Percentiles rank a stretch among this genome's conserved stretches.
Conservation (phyloP, 2,113 vertebrate genomes). For the Excalfactoria chinensis region DNA sequence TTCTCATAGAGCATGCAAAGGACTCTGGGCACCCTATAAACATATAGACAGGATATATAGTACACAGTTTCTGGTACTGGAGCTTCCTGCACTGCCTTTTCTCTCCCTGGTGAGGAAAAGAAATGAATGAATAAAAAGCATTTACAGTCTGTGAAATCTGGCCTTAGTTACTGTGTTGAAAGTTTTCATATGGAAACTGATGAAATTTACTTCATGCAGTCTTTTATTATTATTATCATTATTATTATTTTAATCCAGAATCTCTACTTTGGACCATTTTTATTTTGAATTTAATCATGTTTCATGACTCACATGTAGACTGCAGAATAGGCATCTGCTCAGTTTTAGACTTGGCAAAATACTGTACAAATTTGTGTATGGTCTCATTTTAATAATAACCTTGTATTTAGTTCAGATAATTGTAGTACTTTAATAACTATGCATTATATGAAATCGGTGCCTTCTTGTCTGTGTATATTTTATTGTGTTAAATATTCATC, state of each 20-base stretch:
- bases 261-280: not conserved
- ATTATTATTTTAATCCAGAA: not conserved
- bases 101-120: not conserved
- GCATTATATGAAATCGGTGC: not conserved
- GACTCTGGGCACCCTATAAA: not conserved
- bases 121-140: not conserved
- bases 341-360: not conserved
- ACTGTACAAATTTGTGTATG: not conserved
- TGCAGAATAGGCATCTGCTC: not conserved
- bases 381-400: not conserved
- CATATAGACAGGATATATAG: no score
- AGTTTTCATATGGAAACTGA: not conserved
- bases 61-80: not conserved
- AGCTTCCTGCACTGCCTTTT: not conserved
- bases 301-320: not conserved
- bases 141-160: not conserved
- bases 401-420: not conserved
- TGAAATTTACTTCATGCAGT: not conserved
- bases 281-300: not conserved
- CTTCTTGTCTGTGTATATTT: constrained; percentile 29
- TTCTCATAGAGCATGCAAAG: not conserved
- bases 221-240: no score
- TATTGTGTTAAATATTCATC: not conserved
- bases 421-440: not conserved
- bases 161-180: not conserved